A percentile compares a stretch with the other conserved stretches of the same genome.
These are phyloP conservation scores for Pitta sordida DNA, from an alignment of 2,113 vertebrate genomes.

Conservation along the genomic window DNA sequence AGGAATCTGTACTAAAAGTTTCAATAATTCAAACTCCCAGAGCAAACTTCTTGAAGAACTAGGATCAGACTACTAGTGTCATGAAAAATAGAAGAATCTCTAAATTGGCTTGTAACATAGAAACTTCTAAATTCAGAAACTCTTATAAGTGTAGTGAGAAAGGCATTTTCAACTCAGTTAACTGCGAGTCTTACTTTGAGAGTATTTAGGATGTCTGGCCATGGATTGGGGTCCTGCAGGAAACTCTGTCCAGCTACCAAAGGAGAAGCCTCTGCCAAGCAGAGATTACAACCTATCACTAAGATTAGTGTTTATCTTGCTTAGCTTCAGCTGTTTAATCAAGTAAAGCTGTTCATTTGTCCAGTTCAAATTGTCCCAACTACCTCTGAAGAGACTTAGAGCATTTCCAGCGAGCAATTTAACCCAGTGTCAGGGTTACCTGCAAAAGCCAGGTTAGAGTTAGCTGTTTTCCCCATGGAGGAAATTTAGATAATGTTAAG, in stretches of 20 bases:
- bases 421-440: not conserved
- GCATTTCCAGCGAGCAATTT: not conserved
- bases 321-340: not conserved
- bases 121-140: not conserved
- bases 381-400: not conserved
- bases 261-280: not conserved
- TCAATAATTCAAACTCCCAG: not conserved
- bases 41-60: not conserved
- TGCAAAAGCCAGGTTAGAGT: not conserved
- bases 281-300: too few relatives aligned
- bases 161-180: accelerated
- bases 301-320: accelerated
- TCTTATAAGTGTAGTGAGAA: accelerated
- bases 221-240: not conserved
- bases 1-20: not conserved
- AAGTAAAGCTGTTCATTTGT: not conserved
- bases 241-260: not conserved
- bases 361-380: not conserved
- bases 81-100: not conserved
- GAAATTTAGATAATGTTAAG: accelerated
- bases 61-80: not conserved
- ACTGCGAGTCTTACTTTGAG: not conserved
- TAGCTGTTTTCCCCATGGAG: accelerated
- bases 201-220: not conserved
- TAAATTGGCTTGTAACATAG: accelerated